Evolutionary conservation across 2,797 vertebrate genomes (phyloP).

Genomic region (Molossus alvarezi): DNA sequence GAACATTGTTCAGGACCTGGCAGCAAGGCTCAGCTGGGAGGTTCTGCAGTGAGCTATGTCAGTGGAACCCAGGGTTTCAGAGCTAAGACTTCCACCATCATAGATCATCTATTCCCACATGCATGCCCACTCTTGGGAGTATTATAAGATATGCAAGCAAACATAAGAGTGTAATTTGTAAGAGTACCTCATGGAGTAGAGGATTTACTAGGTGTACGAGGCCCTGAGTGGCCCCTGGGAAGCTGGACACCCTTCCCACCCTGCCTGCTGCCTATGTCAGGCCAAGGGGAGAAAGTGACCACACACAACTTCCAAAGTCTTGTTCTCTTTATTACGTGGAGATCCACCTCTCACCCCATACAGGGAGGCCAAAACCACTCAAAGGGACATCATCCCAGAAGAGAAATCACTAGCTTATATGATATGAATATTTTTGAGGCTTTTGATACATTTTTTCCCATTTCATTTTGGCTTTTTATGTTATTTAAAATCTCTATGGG

Average conservation of each 20-base stretch:
- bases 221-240: not conserved
- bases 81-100: not conserved
- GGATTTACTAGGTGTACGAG: not conserved
- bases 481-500: conserved; percentile 48
- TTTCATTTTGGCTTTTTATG: conserved; percentile 42
- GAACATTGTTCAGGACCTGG: not conserved
- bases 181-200: not conserved
- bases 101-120: not conserved
- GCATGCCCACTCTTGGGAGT: not conserved
- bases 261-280: not conserved
- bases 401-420: not conserved
- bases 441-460: conserved; percentile 45
- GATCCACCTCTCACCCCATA: not conserved
- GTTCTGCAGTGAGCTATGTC: not conserved
- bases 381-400: not conserved
- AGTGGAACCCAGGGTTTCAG: not conserved
- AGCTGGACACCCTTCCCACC: not conserved
- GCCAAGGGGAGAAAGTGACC: not conserved
- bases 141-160: not conserved
- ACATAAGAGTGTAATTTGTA: not conserved
- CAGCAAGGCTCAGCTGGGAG: not conserved
- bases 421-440: conserved; percentile 32
- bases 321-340: not conserved
- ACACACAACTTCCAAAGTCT: not conserved
- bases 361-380: not conserved